Evolutionary conservation across 2,888 invertebrate species (phyloP).

Genomic region (Agriopis leucophaearia): DNA sequence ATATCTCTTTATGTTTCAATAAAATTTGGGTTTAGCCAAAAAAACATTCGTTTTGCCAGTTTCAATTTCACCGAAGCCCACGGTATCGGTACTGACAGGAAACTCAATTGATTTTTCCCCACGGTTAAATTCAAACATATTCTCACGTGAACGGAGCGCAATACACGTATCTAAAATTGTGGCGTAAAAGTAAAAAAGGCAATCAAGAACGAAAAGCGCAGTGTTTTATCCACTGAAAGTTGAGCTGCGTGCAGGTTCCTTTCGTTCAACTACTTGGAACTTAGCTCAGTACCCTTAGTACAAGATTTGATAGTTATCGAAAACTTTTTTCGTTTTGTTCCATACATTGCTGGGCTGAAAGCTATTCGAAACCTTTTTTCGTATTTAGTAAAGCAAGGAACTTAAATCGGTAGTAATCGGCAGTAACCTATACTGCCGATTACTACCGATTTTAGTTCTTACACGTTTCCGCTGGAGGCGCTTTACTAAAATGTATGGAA

Average conservation of each 20-base stretch:
- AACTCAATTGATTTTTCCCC: constrained; percentile 27
- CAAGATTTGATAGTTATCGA: no score
- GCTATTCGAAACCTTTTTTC: no score
- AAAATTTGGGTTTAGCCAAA: background rate
- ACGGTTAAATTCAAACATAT: constrained; percentile 16
- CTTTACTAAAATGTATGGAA: no score
- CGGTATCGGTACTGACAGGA: background rate
- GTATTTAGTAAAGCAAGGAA: no score
- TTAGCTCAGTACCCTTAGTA: no score
- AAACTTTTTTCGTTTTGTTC: no score
- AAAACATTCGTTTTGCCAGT: background rate
- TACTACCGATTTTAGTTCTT: no score
- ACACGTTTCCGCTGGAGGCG: no score
- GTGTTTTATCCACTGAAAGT: background rate
- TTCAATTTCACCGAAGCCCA: constrained; percentile 5
- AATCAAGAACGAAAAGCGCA: background rate
- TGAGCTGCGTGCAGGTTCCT: background rate
- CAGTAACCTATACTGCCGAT: no score
- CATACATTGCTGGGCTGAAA: no score
- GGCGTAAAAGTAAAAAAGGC: background rate
- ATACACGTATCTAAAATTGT: background rate
- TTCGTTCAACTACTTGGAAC: no score
- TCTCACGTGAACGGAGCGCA: constrained; percentile 4
- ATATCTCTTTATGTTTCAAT: background rate
- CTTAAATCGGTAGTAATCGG: no score